Evolutionary conservation across 2,888 invertebrate species (phyloP), one percentile per base, ranked within the genome.

Genomic region (Arctia plantaginis): DNA sequence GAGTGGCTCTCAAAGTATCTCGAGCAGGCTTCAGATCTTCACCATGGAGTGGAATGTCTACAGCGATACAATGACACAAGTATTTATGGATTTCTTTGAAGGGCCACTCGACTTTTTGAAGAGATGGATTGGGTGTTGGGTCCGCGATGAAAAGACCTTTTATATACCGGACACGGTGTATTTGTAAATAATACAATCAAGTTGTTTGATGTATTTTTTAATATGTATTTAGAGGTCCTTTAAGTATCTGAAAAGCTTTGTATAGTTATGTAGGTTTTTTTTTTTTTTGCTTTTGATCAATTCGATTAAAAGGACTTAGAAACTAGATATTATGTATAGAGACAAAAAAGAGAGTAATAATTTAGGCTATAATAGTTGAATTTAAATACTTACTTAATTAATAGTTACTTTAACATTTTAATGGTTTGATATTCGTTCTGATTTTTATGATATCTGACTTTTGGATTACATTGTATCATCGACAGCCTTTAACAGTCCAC

Each of bases 1-100:
- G 69, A 83, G 85, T 59, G 81, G 66, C 78, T 72, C 80, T 82
- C 72, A 20, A 69, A 67, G 69, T 67, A 65, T 72, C 73, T 74
- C 59, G n/a, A 79, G 78, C 47, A 72, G 41, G 20, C 78, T 71
- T 69, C 71, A 80, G 55, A 65, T 75, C 75, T 78, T 82, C 76
- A 77, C 7, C 68, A 2, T 62, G 30, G 51, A 83, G 85, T 35
- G 78, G 74, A 75, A 79, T 79, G 77, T 78, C 83, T 83, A 83
- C 77, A 77, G 41, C 77, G 65, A 78, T 74, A 83, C 85, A 83
- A 83, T 79, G 65, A 66, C 27, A 27, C 35, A 71, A 67, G 70
- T 73, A 71, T 76, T 76, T 73, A 73, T 76, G 73, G 76, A 71
- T 71, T 62, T 71, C 62, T 73, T 67, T 68, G 70, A 71, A 35